phyloP scores from a whole-genome alignment of 1,140 invertebrate species.

The Sipha flava region DNA sequence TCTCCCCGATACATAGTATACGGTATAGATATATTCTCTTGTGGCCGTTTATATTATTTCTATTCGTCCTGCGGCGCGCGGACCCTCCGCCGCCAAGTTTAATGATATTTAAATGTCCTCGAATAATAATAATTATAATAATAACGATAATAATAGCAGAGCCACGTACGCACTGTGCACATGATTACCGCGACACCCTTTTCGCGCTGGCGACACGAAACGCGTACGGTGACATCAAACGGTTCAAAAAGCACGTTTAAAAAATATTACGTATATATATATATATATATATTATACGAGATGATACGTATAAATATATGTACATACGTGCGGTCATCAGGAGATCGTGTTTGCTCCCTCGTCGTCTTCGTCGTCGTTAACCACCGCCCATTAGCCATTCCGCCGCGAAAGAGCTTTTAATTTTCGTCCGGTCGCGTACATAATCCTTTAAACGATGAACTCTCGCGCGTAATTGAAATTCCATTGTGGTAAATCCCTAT shows the following conservation, averaged over 20 bases:
- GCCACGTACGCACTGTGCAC: too few species aligned
- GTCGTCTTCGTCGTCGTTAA: neutral
- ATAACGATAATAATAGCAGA: too few species aligned
- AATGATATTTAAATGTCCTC: slow-evolving; percentile 20
- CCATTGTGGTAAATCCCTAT: slow-evolving; percentile 28
- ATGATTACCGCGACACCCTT: slow-evolving; percentile 8
- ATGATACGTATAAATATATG: neutral
- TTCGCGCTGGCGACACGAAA: neutral
- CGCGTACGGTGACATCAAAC: slow-evolving; percentile 5
- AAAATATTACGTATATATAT: neutral
- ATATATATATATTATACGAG: neutral
- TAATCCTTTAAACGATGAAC: slow-evolving; percentile 4
- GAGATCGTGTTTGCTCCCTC: neutral
- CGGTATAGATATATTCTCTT: neutral
- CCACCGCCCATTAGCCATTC: neutral
- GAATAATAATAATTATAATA: neutral
- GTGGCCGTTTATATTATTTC: slow-evolving; percentile 12
- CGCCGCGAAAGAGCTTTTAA: slow-evolving; percentile 10
- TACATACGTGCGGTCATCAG: neutral
- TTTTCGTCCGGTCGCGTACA: neutral
- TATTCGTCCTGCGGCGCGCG: neutral
- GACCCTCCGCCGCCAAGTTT: neutral
- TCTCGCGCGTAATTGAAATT: slow-evolving; percentile 6
- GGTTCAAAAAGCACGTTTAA: slow-evolving; percentile 1
- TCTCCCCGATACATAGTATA: neutral